Base-by-base conservation (phyloP, 2,888 invertebrate genomes). In the Charanyca ferruginea region DNA sequence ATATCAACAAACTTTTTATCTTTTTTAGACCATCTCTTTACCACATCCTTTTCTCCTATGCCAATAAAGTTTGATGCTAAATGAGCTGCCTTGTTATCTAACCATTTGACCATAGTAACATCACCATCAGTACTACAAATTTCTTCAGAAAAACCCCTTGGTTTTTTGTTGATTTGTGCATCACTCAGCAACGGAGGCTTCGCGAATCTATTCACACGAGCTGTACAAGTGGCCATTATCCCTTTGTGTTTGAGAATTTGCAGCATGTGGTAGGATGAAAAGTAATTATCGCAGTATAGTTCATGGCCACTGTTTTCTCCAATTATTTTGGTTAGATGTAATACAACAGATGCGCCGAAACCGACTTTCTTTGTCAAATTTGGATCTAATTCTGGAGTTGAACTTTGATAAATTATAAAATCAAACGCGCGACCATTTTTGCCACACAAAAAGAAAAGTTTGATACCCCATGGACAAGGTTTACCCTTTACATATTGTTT, bases 31-130 rank as follows among this genome's bases (percentile, higher is more conserved):
- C 75, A 82, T 49, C 83, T 85, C 18, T 62, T 76, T 8, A 80
- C 77, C 28, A 78, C 45, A 47, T 77, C 77, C 53, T 73, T 77
- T 76, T 83, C 66, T 42, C 73, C 74, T 25, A 81, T 79, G 54
- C 81, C 81, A 72, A 81, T 47, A 70, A 84, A 84, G 35, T 73
- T 70, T 13, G 80, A 83, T 45, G 82, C 81, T 45, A 80, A 47
- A 66, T 80, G 65, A 61, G 71, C 71, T 62, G 69, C 66, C 55
- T 82, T 83, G 59, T 81, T 84, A 61, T 83, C 80, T 52, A 84
- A 45, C 83, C 81, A 82, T 35, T 84, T 83, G 67, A 82, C 80
- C 18, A 80, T 65, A 55, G 80, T 79, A 54, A 82, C 77, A 63
- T 81, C 80, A 53, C 57, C 73, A 44, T 79, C 79, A 69, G 2